phyloP scores from a whole-genome alignment of 1,140 invertebrate species.

The Ostrea denselamellosa region DNA sequence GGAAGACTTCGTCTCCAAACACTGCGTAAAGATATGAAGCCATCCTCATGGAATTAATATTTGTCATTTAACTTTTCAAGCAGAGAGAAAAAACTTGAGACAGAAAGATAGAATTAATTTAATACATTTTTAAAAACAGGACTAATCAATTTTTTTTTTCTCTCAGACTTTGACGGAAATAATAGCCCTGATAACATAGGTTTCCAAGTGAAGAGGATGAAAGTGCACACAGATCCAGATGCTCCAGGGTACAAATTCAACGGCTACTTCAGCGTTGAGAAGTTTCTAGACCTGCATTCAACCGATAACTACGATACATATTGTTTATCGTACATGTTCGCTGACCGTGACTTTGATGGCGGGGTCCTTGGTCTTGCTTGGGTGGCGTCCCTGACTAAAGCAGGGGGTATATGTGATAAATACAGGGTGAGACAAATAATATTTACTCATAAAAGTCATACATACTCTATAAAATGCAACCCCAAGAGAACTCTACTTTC shows the following conservation, averaged over 20 bases:
- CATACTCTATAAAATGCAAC: too few species aligned
- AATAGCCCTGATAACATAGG: slow-evolving; percentile 94
- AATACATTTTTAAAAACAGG: too few species aligned
- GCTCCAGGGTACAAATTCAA: slow-evolving; percentile 93
- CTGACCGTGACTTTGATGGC: slow-evolving; percentile 96
- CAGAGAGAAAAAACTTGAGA: too few species aligned
- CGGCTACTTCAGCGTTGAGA: slow-evolving; percentile 96
- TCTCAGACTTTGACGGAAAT: slow-evolving; percentile 95
- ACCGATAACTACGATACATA: slow-evolving; percentile 97
- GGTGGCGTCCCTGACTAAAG: slow-evolving; percentile 90
- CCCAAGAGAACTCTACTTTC: too few species aligned
- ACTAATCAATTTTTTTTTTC: neutral
- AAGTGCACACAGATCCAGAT: slow-evolving; percentile 92
- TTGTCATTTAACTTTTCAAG: too few species aligned
- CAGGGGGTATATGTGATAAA: slow-evolving; percentile 97
- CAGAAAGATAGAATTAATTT: too few species aligned
- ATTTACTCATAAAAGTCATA: neutral
- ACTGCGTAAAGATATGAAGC: too few species aligned
- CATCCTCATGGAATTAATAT: too few species aligned
- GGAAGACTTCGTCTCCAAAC: too few species aligned
- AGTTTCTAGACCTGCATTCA: slow-evolving; percentile 98
- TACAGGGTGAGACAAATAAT: slow-evolving; percentile 36
- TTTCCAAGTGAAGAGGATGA: slow-evolving; percentile 97
- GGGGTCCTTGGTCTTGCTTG: slow-evolving; percentile 98
- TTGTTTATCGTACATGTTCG: slow-evolving; percentile 98